phyloP scores from a whole-genome alignment of 1,140 invertebrate species.

The Thaumetopoea pityocampa region DNA sequence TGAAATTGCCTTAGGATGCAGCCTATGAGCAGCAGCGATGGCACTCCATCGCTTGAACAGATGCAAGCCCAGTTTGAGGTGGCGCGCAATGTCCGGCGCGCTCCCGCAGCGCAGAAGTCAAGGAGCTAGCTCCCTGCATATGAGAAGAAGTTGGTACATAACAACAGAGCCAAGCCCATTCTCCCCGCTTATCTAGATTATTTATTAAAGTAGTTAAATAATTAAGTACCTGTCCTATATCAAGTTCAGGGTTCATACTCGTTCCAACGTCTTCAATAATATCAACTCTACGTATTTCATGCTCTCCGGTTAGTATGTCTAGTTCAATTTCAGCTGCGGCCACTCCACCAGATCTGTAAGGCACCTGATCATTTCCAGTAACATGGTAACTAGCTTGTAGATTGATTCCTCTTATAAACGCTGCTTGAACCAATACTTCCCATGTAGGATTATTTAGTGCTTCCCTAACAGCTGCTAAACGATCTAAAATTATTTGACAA shows the following conservation, averaged over 20 bases:
- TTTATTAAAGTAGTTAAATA: not conserved
- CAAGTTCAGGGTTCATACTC: constrained; percentile 85
- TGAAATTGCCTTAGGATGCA: no score
- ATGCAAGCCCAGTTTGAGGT: no score
- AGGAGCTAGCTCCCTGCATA: no score
- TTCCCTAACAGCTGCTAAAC: constrained; percentile 78
- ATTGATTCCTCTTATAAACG: constrained; percentile 77
- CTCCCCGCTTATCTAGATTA: no score
- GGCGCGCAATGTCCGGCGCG: no score
- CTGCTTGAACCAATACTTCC: constrained; percentile 78
- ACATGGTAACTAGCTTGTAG: constrained; percentile 80
- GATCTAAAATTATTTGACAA: constrained; percentile 79
- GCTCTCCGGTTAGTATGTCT: constrained; percentile 88
- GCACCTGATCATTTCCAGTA: constrained; percentile 68
- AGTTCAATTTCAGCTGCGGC: constrained; percentile 83
- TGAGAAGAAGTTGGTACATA: no score
- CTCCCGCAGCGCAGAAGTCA: no score
- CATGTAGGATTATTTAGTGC: constrained; percentile 76
- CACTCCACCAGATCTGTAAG: constrained; percentile 79
- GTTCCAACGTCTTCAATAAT: constrained; percentile 85
- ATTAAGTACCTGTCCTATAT: constrained; percentile 86
- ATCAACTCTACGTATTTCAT: constrained; percentile 82
- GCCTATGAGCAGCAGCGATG: no score
- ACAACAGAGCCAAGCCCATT: no score
- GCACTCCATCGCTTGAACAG: no score